A percentile compares a stretch with the other conserved stretches of the same genome.
Evolutionary conservation across 2,888 invertebrate species (phyloP).

Genomic region (Phortica magna): DNA sequence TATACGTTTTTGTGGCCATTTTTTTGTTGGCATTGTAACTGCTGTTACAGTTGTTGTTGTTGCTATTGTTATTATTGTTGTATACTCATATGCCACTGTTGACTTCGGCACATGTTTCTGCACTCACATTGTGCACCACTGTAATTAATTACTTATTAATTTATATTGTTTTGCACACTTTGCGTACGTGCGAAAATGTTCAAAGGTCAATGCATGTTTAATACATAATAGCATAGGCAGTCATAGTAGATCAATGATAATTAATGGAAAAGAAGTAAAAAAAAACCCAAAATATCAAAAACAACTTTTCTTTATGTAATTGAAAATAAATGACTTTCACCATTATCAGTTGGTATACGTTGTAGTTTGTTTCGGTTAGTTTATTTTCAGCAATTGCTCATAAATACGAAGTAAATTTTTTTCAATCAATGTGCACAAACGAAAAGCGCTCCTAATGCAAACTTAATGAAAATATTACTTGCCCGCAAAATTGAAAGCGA

Average conservation of each 20-base stretch:
- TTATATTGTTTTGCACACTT: constrained; percentile 51
- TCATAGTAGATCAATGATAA: constrained; percentile 40
- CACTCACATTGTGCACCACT: constrained; percentile 24
- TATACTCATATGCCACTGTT: neutral
- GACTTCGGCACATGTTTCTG: constrained; percentile 2
- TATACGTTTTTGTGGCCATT: neutral
- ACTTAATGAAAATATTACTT: constrained; percentile 67
- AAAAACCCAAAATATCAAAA: neutral
- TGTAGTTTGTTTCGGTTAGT: neutral
- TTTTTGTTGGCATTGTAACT: neutral
- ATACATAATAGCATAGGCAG: constrained; percentile 38
- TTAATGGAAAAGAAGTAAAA: constrained; percentile 36
- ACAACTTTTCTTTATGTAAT: neutral
- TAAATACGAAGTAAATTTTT: constrained; percentile 42
- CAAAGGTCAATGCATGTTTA: constrained; percentile 20
- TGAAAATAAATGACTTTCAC: neutral
- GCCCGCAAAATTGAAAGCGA: constrained; percentile 64
- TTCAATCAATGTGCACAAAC: constrained; percentile 50
- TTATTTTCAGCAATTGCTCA: neutral
- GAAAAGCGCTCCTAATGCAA: constrained; percentile 40
- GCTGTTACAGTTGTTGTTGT: neutral
- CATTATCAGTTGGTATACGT: neutral
- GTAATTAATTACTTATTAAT: constrained; percentile 67
- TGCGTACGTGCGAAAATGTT: constrained; percentile 14
- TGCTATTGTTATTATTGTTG: neutral